phyloP scores from a whole-genome alignment of 2,888 invertebrate species.

The Andrena praecox region DNA sequence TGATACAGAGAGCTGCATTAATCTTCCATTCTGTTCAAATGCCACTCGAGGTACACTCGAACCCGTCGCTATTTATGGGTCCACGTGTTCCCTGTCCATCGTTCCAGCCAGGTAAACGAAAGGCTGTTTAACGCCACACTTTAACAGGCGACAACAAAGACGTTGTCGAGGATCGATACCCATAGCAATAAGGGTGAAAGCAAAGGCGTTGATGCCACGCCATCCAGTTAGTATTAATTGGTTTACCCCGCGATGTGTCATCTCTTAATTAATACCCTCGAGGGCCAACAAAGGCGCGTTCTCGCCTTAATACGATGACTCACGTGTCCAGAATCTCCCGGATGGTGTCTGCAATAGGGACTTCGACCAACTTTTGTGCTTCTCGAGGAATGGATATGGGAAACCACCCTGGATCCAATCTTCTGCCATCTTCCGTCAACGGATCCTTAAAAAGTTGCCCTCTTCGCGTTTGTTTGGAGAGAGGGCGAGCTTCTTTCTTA shows the following conservation, averaged over 20 bases:
- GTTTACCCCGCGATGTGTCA: constrained; percentile 59
- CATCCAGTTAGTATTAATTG: constrained; percentile 63
- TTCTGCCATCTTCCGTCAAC: too few species aligned
- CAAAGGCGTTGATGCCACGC: constrained; percentile 38
- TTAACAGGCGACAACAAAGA: constrained; percentile 2
- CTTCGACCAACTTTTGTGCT: neutral
- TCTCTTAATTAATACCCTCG: constrained; percentile 63
- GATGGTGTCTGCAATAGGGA: neutral
- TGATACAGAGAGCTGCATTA: neutral
- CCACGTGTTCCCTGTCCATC: neutral
- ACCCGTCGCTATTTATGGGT: neutral
- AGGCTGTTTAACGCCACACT: neutral
- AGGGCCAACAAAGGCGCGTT: constrained; percentile 66
- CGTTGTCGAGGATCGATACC: constrained; percentile 23
- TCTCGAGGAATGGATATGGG: neutral
- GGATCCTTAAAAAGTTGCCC: too few species aligned
- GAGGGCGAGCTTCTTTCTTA: too few species aligned
- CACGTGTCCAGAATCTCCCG: constrained; percentile 33
- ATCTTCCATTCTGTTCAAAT: neutral
- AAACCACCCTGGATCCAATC: neutral
- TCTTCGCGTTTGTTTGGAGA: too few species aligned
- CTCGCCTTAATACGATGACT: constrained; percentile 51
- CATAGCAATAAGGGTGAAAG: constrained; percentile 26
- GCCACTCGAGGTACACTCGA: neutral
- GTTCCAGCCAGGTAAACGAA: neutral